Evolutionary conservation across 2,113 vertebrate genomes (phyloP).

Genomic region (Mormyrus lacerda): DNA sequence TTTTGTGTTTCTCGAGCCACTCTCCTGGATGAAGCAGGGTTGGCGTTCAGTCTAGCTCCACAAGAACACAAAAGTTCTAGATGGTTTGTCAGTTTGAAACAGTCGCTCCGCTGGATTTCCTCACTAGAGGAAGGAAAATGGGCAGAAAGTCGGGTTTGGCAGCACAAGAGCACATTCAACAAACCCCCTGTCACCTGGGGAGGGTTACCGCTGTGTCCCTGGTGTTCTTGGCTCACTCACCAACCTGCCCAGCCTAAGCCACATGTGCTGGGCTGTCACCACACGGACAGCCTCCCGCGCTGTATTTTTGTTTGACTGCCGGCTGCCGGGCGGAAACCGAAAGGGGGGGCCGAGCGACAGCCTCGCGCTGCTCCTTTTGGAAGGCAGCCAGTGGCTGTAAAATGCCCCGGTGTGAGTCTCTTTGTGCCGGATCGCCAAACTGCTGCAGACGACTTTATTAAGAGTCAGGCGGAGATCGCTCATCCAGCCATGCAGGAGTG

Average conservation of each 20-base stretch:
- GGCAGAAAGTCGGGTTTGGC: not conserved
- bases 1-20: not conserved
- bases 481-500: not conserved
- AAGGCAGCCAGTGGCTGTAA: constrained; percentile 4
- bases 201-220: not conserved
- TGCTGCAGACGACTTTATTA: constrained; percentile 7
- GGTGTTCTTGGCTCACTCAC: not conserved
- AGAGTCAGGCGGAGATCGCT: not conserved
- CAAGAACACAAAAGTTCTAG: not conserved
- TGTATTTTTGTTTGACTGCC: not conserved
- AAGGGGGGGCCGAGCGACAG: not conserved
- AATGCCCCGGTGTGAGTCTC: constrained; percentile 2
- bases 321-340: not conserved
- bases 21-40: not conserved
- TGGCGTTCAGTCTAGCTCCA: not conserved
- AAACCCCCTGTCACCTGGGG: not conserved
- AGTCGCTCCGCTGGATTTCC: not conserved
- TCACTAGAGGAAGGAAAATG: not conserved
- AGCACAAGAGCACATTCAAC: not conserved
- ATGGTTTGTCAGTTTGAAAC: not conserved
- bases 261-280: not conserved
- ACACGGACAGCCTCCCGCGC: not conserved
- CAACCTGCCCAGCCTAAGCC: not conserved
- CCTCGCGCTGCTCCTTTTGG: not conserved
- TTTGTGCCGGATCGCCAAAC: constrained; percentile 2